Evolutionary conservation across 2,113 vertebrate genomes (phyloP).

Genomic region (Odontophorus gujanensis): DNA sequence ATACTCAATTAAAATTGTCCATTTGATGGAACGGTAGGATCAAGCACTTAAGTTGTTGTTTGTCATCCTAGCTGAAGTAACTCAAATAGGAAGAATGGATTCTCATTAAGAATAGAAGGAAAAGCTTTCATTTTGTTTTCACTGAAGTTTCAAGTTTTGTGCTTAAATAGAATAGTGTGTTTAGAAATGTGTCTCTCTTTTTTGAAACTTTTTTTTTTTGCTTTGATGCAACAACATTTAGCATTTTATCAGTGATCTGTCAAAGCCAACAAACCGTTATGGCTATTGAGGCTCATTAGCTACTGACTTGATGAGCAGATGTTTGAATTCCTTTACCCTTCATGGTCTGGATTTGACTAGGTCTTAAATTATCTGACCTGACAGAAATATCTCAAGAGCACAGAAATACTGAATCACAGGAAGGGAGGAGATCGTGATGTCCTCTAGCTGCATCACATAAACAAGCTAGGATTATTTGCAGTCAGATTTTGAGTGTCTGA

Average conservation of each 20-base stretch:
- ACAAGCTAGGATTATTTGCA: not conserved
- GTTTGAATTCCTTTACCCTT: not conserved
- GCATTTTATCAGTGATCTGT: not conserved
- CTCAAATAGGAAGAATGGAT: not conserved
- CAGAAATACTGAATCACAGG: not conserved
- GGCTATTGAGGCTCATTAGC: slow-evolving; percentile 30
- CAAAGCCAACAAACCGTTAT: not conserved
- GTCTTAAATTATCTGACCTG: not conserved
- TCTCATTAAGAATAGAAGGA: not conserved
- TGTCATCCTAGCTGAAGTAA: not conserved
- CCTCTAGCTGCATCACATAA: not conserved
- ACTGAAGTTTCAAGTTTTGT: not conserved
- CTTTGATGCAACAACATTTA: not conserved
- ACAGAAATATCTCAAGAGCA: not conserved
- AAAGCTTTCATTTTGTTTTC: not conserved
- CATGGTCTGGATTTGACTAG: not conserved
- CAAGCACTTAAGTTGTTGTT: not conserved
- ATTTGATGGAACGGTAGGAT: not conserved
- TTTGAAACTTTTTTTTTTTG: not conserved
- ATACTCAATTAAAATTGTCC: not conserved
- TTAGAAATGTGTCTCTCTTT: not conserved
- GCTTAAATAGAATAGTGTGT: not conserved
- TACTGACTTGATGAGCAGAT: not conserved
- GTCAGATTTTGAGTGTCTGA: not conserved
- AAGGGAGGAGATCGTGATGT: not conserved